Conservation (phyloP, 1,140 invertebrate genomes). For the Stenopsyche tienmushanensis region DNA sequence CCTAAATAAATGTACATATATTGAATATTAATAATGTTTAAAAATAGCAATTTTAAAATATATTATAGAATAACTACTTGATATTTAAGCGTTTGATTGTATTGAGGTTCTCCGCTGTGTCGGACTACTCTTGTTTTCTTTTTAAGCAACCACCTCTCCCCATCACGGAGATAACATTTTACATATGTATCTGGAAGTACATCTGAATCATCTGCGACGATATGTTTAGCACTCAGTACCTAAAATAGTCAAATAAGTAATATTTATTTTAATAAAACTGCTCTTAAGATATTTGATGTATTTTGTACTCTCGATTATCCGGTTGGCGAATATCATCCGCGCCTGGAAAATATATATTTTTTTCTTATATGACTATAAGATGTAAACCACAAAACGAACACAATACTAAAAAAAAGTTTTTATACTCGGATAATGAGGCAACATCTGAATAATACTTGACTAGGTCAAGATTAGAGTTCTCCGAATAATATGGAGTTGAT, state of each 20-base stretch:
- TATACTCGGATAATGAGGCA: too few relatives aligned
- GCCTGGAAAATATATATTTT: too few relatives aligned
- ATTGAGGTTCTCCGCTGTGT: constrained; percentile 78
- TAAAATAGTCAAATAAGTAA: constrained; percentile 31
- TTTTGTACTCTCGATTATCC: too few relatives aligned
- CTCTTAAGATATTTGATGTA: too few relatives aligned
- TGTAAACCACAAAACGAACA: too few relatives aligned
- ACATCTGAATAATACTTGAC: too few relatives aligned
- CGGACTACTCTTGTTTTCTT: constrained; percentile 84
- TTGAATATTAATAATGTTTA: neutral
- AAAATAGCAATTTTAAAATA: neutral
- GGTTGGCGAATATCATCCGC: too few relatives aligned
- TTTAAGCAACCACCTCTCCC: constrained; percentile 84
- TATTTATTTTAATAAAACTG: too few relatives aligned
- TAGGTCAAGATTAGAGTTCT: too few relatives aligned
- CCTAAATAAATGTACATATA: constrained; percentile 48
- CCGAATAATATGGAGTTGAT: too few relatives aligned
- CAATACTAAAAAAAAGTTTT: too few relatives aligned
- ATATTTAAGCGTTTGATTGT: constrained; percentile 86
- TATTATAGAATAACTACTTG: constrained; percentile 49
- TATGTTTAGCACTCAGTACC: constrained; percentile 55
- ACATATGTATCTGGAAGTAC: constrained; percentile 82
- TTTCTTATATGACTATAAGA: too few relatives aligned
- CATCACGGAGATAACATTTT: constrained; percentile 88
- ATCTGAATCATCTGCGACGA: constrained; percentile 52